Base-by-base conservation (phyloP, 2,113 vertebrate species). In the Corythornis madagascariensis region DNA sequence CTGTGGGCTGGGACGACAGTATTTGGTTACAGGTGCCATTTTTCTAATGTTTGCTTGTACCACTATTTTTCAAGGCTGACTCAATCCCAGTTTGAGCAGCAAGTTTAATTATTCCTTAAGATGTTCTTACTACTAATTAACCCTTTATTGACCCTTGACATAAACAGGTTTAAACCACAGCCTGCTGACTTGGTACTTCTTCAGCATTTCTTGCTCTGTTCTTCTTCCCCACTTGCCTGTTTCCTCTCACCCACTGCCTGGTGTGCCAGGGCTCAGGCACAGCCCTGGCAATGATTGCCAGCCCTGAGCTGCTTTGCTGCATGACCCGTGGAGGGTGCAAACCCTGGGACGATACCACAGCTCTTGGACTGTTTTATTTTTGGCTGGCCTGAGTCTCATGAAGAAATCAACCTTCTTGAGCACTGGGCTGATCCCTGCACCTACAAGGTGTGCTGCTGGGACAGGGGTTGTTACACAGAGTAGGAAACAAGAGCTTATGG, bases 381-480 rank as follows among this genome's bases (percentile, higher is more conserved):
- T 57, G 14, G 7, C 33, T 91, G 4, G 3, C 8, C 35, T 43
- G 38, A 59, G 42, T 22, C 6, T 14, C 2, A 6, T 17, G 21
- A 25, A 67, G 26, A 63, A 50, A 40, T 26, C 10, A 7, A 22
- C 9, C 14, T 40, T 22, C 45, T 29, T 42, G 21, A 70, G 24
- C 35, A 7, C n/a, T 17, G 28, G 66, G 17, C 26, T n/a, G 22
- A n/a, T 13, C 8, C 13, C n/a, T 14, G 26, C 31, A 26, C 17
- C 15, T 65, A 11, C 7, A 12, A 43, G 72, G 25, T 24, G 4
- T 0, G 0, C 12, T 0, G 1, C 35, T 25, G 29, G 17, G 8
- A 5, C 6, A 13, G 11, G 10, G 19, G 4, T 25, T 31, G 19
- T 29, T 31, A 45, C 25, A 11, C 9, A 38, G 5, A 1, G 28